Evolutionary conservation across 2,113 vertebrate species (phyloP), one percentile per base, ranked within the genome.

Genomic region (Hepsetus odoe): DNA sequence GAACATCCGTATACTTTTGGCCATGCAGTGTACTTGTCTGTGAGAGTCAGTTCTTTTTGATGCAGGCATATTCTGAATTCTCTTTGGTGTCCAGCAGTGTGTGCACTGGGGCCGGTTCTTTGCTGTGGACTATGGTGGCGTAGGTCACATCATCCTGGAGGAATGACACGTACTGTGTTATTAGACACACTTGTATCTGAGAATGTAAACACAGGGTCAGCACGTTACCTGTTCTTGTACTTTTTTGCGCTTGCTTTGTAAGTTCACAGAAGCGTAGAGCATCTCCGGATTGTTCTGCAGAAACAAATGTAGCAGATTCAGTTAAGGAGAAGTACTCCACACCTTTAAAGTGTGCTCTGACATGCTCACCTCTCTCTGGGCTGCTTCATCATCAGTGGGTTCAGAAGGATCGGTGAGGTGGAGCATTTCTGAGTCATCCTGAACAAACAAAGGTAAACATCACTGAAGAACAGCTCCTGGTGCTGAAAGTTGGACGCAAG

Each of bases 101-200:
- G 18, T 46, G 40, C 46, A 16, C 26, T 30, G 38, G 38, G 22
- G 33, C 49, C 5, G 26, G 0, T 32, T 24, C 10, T 22, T 20
- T 32, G 30, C 18, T 62, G 58, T 46, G 24, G 26, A 62, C 58
- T 49, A 74, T 33, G 14, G 40, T 74, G 4, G 18, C 62, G 72
- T 74, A 74, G 4, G 20, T 62, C 56, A 74, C 56, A 49, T 62
- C 72, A 62, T 74, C 72, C 72, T 74, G 26, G 22, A 73, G 33
- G 4, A 59, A 73, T 11, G 44, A 7, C 55, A 46, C 20, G 42
- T 58, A 0, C 26, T 16, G 16, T 44, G 3, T 42, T 72, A 18
- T 20, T 28, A 58, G 22, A 56, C 53, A 73, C 56, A 61, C 2
- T 38, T 51, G 10, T 18, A 51, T 18, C 30, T 40, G 42, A 9